Conservation (phyloP, 2,888 invertebrate genomes). For the Nowickia ferox region DNA sequence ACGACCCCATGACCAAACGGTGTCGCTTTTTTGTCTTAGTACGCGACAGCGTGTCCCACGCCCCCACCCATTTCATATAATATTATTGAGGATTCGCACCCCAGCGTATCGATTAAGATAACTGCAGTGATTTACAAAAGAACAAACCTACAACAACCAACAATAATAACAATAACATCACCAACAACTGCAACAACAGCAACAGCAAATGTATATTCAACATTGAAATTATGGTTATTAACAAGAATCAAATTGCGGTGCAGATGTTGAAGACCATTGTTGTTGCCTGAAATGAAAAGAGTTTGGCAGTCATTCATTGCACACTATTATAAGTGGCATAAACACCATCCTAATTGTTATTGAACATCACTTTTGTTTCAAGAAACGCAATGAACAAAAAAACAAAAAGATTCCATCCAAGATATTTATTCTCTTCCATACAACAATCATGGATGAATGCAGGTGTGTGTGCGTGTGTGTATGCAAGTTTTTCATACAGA, state of each 20-base stretch:
- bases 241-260: slow-evolving; percentile 72
- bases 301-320: slow-evolving; percentile 70
- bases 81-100: slow-evolving; percentile 69
- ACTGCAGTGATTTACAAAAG: slow-evolving; percentile 70
- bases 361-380: slow-evolving; percentile 67
- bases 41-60: slow-evolving; percentile 72
- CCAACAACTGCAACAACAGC: slow-evolving; percentile 28
- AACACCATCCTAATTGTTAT: slow-evolving; percentile 72
- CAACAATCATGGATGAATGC: not conserved
- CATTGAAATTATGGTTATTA: slow-evolving; percentile 72
- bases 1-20: slow-evolving; percentile 72
- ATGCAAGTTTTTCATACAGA: not conserved
- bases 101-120: slow-evolving; percentile 71
- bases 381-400: slow-evolving; percentile 34
- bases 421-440: slow-evolving; percentile 45
- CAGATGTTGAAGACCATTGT: slow-evolving; percentile 53
- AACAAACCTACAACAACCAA: slow-evolving; percentile 51
- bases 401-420: slow-evolving; percentile 37
- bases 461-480: not conserved
- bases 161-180: not conserved
- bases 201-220: slow-evolving; percentile 60
- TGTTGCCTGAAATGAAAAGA: slow-evolving; percentile 39
- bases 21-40: slow-evolving; percentile 67
- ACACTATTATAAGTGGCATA: slow-evolving; percentile 72
- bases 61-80: slow-evolving; percentile 70